Percentiles rank a stretch among this genome's conserved stretches.
These are phyloP conservation scores for Notocelia uddmanniana DNA, from an alignment of 2,888 invertebrate species.

Conservation along the genomic window DNA sequence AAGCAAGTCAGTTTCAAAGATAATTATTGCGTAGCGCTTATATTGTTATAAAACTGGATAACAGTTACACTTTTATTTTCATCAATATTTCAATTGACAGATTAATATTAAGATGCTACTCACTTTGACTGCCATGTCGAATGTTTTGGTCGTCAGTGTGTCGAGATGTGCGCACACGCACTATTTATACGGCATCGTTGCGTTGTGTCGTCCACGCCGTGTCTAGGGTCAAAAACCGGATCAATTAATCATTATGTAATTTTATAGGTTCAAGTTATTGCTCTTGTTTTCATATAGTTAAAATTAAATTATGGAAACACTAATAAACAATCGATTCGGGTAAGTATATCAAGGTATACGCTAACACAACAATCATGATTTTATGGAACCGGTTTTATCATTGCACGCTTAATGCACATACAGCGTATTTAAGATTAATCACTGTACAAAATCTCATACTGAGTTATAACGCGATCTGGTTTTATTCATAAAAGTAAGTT, in stretches of 20 bases:
- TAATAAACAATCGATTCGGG: neutral
- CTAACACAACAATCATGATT: neutral
- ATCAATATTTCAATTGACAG: neutral
- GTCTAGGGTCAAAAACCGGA: constrained; percentile 46
- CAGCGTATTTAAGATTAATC: too few relatives aligned
- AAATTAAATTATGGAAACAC: neutral
- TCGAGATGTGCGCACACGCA: constrained; percentile 51
- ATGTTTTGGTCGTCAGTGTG: constrained; percentile 68
- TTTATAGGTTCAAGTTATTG: neutral
- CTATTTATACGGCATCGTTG: constrained; percentile 68
- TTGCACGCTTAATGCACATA: too few relatives aligned
- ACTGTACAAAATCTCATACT: too few relatives aligned
- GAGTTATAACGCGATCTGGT: too few relatives aligned
- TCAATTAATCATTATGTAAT: constrained; percentile 43
- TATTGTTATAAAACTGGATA: constrained; percentile 32
- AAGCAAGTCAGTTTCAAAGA: too few relatives aligned
- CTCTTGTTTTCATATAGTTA: neutral
- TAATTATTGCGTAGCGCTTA: neutral
- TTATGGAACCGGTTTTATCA: neutral
- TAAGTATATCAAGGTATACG: neutral
- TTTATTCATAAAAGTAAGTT: too few relatives aligned
- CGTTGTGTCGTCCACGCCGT: constrained; percentile 25
- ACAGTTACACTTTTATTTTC: constrained; percentile 4
- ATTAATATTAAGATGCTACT: constrained; percentile 55
- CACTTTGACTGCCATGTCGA: constrained; percentile 79